Evolutionary conservation across 1,140 invertebrate genomes (phyloP).

Genomic region (Procambarus virginalis): DNA sequence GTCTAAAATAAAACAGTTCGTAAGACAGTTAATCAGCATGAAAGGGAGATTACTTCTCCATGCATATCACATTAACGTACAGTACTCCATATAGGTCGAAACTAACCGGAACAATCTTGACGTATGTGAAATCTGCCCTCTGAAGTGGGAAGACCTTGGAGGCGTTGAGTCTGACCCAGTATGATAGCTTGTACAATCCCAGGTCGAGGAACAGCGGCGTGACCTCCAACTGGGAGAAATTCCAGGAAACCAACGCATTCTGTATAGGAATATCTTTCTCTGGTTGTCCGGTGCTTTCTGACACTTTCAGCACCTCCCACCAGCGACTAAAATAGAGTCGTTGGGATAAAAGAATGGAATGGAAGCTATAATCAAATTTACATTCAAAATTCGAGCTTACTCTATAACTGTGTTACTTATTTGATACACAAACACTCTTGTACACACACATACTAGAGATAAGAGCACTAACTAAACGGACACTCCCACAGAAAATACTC

Average conservation of each 20-base stretch:
- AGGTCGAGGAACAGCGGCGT: conserved; percentile 21
- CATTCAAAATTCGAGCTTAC: too few species aligned
- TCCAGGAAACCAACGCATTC: conserved; percentile 33
- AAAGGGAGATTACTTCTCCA: too few species aligned
- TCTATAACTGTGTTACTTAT: too few species aligned
- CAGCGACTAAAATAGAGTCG: conserved; percentile 31
- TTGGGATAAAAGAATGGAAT: too few species aligned
- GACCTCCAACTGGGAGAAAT: conserved; percentile 42
- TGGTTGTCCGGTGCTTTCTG: conserved; percentile 17
- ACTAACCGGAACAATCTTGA: conserved; percentile 39
- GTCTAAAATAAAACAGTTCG: too few species aligned
- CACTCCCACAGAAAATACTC: too few species aligned
- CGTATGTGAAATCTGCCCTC: conserved; percentile 38
- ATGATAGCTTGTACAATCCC: conserved; percentile 48
- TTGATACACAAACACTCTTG: too few species aligned
- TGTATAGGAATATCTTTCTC: conserved; percentile 15
- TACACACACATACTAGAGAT: too few species aligned
- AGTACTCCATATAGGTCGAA: not conserved
- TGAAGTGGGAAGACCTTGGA: conserved; percentile 47
- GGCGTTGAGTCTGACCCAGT: conserved; percentile 34
- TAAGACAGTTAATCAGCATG: too few species aligned
- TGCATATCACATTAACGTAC: too few species aligned
- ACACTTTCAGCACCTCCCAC: conserved; percentile 34
- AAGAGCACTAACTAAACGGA: too few species aligned
- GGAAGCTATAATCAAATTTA: too few species aligned